phyloP scores from a whole-genome alignment of 2,113 vertebrate species.

The Apodemus sylvaticus region DNA sequence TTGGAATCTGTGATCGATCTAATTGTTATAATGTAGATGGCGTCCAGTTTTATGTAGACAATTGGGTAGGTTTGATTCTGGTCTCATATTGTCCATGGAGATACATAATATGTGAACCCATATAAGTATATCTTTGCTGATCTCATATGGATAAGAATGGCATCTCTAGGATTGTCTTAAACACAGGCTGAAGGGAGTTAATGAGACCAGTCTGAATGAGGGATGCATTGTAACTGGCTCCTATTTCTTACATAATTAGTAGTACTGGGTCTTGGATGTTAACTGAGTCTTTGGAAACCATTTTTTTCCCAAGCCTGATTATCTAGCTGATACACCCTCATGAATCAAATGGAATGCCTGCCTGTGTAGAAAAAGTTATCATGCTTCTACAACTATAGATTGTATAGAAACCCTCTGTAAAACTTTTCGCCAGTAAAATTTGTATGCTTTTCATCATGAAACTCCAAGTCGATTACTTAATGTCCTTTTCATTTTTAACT shows the following conservation, averaged over 20 bases:
- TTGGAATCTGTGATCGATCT: neutral
- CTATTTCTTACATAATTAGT: slow-evolving; percentile 14
- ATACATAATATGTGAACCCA: neutral
- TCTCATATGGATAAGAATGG: neutral
- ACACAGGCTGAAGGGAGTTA: neutral
- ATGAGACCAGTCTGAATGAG: neutral
- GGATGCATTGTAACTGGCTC: neutral
- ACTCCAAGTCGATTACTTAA: slow-evolving; percentile 17
- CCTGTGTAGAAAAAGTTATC: neutral
- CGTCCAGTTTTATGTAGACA: neutral
- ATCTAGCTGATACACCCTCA: neutral
- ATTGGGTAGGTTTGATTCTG: neutral
- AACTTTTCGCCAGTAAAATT: neutral
- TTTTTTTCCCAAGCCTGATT: slow-evolving; percentile 21
- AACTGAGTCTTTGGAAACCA: neutral
- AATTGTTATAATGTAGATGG: neutral
- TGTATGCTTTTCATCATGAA: slow-evolving; percentile 25
- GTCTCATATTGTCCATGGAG: neutral
- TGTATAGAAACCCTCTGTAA: neutral
- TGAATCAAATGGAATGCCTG: slow-evolving; percentile 36
- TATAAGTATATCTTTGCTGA: neutral
- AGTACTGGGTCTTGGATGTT: neutral
- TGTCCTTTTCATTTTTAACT: neutral
- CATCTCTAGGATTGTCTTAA: neutral
- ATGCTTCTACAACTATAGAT: neutral